Conservation (phyloP, 30 jellyfish, hydroid and myxozoan species). For the Catostylus mosaicus region DNA sequence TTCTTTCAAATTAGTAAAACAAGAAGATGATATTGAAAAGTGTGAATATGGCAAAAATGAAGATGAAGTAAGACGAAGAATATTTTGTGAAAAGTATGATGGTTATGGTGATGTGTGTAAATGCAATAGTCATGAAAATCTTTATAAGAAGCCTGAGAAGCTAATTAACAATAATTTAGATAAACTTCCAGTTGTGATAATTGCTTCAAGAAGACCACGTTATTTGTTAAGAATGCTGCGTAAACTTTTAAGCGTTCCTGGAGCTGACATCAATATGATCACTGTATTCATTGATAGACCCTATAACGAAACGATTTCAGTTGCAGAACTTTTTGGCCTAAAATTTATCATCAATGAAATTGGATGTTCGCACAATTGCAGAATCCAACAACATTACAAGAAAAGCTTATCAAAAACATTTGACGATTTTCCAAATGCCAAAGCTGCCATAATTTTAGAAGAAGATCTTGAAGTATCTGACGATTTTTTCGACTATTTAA, state of each 20-base stretch:
- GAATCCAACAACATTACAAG: conserved; percentile 97
- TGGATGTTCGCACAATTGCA: conserved; percentile 86
- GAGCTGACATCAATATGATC: conserved; percentile 81
- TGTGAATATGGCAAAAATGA: conserved; percentile 75
- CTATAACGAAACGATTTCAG: conserved; percentile 90
- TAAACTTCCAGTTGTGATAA: conserved; percentile 84
- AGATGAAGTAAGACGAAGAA: conserved; percentile 58
- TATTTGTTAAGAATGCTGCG: conserved; percentile 88
- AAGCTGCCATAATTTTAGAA: conserved; percentile 85
- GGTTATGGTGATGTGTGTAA: conserved; percentile 96
- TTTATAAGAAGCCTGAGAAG: conserved; percentile 58
- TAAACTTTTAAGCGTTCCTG: conserved; percentile 88
- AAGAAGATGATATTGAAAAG: conserved; percentile 8
- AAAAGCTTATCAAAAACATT: conserved; percentile 80
- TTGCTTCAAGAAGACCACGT: no score
- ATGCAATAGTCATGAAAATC: conserved; percentile 79
- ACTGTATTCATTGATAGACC: conserved; percentile 90
- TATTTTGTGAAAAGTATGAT: conserved; percentile 80
- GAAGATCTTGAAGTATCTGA: conserved; percentile 97
- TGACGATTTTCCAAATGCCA: conserved; percentile 85
- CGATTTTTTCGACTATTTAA: conserved; percentile 94
- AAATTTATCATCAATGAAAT: conserved; percentile 84
- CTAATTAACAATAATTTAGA: conserved; percentile 41
- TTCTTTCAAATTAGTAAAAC: conserved; percentile 16
- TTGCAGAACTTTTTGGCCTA: conserved; percentile 87